These are phyloP conservation scores for Exaiptasia diaphana DNA, from an alignment of 64 coral and sea anemone species.

Conservation along the genomic window DNA sequence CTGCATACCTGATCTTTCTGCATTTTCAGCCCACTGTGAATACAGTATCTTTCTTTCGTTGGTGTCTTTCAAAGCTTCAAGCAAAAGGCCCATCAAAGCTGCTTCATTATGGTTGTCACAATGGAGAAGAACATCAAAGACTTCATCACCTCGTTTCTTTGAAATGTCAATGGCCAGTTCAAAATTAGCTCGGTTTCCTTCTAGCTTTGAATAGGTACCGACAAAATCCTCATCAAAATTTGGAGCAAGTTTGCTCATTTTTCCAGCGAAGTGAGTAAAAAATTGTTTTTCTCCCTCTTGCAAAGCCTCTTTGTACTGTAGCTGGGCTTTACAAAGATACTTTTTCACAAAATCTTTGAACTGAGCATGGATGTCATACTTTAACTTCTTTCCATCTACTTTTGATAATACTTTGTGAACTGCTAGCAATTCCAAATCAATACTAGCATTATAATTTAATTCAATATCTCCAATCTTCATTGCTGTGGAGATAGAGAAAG, in stretches of 20 bases:
- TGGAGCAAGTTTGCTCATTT: constrained; percentile 5
- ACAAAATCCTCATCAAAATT: constrained; percentile 27
- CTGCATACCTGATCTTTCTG: constrained; percentile 32
- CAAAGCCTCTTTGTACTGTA: neutral
- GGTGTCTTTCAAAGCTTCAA: neutral
- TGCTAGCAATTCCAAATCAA: constrained; percentile 3
- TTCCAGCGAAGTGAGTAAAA: neutral
- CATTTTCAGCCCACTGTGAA: neutral
- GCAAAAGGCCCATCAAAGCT: neutral
- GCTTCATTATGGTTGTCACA: neutral
- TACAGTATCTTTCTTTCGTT: neutral
- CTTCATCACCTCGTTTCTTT: neutral
- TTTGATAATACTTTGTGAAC: neutral
- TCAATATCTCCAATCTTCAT: neutral
- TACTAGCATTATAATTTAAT: neutral
- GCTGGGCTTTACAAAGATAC: neutral
- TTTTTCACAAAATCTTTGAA: constrained; percentile 2
- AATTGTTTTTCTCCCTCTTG: constrained; percentile 2
- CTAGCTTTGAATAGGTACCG: neutral
- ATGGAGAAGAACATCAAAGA: neutral
- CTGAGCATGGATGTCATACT: neutral
- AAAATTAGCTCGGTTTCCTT: constrained; percentile 39
- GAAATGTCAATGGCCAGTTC: neutral
- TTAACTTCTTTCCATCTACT: neutral
- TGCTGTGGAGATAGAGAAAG: neutral